Percentiles rank a stretch among this genome's conserved stretches.
Conservation (phyloP, 2,888 invertebrate species). For the Dasysyrphus tricinctus region DNA sequence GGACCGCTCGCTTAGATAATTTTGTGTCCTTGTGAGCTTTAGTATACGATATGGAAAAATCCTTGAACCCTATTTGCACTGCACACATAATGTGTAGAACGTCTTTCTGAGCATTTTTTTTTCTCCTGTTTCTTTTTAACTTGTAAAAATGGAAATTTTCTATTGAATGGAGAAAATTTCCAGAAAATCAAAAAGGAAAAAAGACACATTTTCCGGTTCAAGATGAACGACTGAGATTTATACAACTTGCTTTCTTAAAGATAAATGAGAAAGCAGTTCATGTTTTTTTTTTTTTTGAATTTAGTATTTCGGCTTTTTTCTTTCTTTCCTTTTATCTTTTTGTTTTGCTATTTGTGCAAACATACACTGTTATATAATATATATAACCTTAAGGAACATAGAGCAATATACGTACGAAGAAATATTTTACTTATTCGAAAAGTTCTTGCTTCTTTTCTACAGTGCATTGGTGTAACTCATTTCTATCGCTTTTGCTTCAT, state of each 20-base stretch:
- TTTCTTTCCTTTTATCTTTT: conserved; percentile 32
- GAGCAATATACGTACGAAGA: not conserved
- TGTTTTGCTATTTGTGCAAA: not conserved
- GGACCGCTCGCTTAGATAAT: conserved; percentile 60
- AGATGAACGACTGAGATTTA: conserved; percentile 74
- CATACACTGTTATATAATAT: not conserved
- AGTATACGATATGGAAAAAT: conserved; percentile 15
- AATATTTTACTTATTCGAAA: conserved; percentile 22
- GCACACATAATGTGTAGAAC: conserved; percentile 19
- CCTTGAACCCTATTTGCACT: conserved; percentile 15
- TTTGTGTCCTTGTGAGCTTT: conserved; percentile 38
- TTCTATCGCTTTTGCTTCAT: conserved; percentile 48
- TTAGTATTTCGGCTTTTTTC: conserved; percentile 10
- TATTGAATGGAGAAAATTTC: conserved; percentile 18
- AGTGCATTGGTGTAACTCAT: conserved; percentile 65
- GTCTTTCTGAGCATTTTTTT: conserved; percentile 12
- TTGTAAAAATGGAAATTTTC: conserved; percentile 57
- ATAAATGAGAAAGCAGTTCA: conserved; percentile 60
- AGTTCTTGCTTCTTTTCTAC: conserved; percentile 24
- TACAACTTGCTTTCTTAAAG: conserved; percentile 47
- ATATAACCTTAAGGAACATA: not conserved
- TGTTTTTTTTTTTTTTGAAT: conserved; percentile 12
- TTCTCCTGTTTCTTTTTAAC: conserved; percentile 40
- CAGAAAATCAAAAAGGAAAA: conserved; percentile 34
- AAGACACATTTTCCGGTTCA: conserved; percentile 67